Percentiles rank a stretch among this genome's conserved stretches.
These are phyloP conservation scores for Andrena chrysosceles DNA, from an alignment of 2,888 invertebrate genomes.

Conservation along the genomic window DNA sequence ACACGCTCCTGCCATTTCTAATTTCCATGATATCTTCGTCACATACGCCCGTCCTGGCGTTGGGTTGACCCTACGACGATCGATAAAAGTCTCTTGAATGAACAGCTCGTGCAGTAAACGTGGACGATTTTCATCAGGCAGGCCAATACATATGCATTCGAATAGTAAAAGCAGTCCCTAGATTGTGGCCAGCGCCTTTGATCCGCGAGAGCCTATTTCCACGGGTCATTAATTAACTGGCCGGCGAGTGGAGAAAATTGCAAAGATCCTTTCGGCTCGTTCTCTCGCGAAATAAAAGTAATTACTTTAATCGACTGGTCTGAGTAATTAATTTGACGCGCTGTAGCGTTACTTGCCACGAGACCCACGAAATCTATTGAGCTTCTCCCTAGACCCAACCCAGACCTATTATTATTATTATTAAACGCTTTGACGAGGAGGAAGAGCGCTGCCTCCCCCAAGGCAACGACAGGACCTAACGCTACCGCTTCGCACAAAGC, in stretches of 20 bases:
- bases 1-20: constrained; percentile 78
- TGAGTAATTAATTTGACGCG: not conserved
- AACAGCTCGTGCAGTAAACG: constrained; percentile 41
- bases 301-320: not conserved
- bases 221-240: constrained; percentile 8
- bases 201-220: not conserved
- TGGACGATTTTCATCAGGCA: constrained; percentile 49
- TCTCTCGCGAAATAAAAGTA: not conserved
- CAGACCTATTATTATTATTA: too few species aligned
- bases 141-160: constrained; percentile 23
- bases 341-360: not conserved
- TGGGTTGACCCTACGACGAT: constrained; percentile 91
- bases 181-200: constrained; percentile 14
- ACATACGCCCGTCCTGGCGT: constrained; percentile 91
- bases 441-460: too few species aligned
- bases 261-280: not conserved
- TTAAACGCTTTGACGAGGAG: too few species aligned
- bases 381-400: too few species aligned
- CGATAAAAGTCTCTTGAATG: constrained; percentile 55
- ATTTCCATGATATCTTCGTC: constrained; percentile 89
- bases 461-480: too few species aligned
- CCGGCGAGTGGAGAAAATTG: not conserved
- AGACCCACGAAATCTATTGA: not conserved
- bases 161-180: not conserved
- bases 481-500: too few species aligned